Conservation (phyloP, 2,113 vertebrate genomes). For the Bubo blakistoni region DNA sequence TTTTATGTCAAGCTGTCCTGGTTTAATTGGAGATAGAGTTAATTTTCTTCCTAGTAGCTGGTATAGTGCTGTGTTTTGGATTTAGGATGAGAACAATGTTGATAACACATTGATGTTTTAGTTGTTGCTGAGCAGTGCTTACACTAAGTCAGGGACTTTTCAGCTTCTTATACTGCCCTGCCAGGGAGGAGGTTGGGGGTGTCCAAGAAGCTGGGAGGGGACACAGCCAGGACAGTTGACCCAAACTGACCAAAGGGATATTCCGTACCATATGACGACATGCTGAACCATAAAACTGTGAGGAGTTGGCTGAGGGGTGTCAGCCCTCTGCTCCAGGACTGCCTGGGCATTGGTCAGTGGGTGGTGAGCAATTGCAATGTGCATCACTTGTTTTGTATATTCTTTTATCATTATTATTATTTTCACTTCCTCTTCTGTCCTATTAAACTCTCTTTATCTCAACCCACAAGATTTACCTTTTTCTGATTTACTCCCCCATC, state of each 20-base stretch:
- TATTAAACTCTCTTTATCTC: neutral
- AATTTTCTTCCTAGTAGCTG: neutral
- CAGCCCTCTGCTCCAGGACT: too few relatives aligned
- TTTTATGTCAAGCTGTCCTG: neutral
- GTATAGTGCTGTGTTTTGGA: neutral
- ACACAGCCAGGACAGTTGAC: neutral
- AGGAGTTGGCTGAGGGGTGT: neutral
- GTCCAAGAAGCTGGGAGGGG: neutral
- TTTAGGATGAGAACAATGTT: neutral
- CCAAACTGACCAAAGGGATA: neutral
- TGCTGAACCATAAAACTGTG: neutral
- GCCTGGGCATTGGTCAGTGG: neutral
- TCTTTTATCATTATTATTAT: neutral
- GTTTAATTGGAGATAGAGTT: neutral
- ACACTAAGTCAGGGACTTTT: neutral
- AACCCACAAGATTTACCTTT: neutral
- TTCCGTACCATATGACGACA: neutral
- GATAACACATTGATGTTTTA: neutral
- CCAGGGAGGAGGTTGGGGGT: neutral
- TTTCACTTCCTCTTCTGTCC: neutral
- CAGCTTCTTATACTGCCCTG: neutral
- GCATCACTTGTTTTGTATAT: neutral
- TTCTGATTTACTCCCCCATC: neutral
- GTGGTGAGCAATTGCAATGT: neutral
- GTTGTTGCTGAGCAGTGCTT: neutral